phyloP scores from a whole-genome alignment of 2,113 vertebrate genomes.

The Coturnix japonica region DNA sequence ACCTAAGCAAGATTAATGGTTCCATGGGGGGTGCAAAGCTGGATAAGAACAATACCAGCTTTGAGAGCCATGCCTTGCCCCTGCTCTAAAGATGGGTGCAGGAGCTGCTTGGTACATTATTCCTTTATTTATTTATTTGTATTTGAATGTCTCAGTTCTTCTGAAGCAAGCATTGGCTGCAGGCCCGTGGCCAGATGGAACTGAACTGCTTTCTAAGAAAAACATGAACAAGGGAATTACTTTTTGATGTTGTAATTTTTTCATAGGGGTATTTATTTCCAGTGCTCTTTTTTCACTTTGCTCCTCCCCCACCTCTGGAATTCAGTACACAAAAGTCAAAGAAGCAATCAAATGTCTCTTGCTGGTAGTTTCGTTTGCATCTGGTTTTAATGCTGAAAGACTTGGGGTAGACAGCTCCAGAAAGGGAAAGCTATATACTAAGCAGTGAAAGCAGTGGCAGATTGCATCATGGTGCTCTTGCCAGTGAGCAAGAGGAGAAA shows the following conservation, averaged over 20 bases:
- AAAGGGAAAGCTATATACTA: neutral
- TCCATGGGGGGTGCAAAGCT: neutral
- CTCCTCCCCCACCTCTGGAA: neutral
- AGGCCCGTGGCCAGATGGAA: slow-evolving; percentile 68
- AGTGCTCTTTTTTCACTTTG: neutral
- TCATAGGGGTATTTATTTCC: slow-evolving; percentile 57
- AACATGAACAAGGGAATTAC: slow-evolving; percentile 67
- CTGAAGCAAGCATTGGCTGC: slow-evolving; percentile 63
- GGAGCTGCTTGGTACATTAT: slow-evolving; percentile 11
- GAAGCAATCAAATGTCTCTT: slow-evolving; percentile 37
- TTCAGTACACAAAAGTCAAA: slow-evolving; percentile 43
- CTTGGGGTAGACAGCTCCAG: neutral
- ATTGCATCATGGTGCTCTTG: neutral
- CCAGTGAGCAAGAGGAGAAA: neutral
- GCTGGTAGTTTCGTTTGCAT: neutral
- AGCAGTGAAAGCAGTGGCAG: neutral
- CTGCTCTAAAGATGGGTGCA: neutral
- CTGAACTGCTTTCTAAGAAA: slow-evolving; percentile 79
- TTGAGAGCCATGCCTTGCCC: neutral
- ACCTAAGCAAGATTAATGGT: slow-evolving; percentile 42
- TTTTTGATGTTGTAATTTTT: slow-evolving; percentile 70
- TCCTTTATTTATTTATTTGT: slow-evolving; percentile 6
- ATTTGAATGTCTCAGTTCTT: slow-evolving; percentile 65
- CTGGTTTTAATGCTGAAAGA: slow-evolving; percentile 23
- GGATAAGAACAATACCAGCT: slow-evolving; percentile 22